Percentiles rank a stretch among this genome's conserved stretches.
phyloP scores from a whole-genome alignment of 2,888 invertebrate genomes.

The Drosophila formosana region DNA sequence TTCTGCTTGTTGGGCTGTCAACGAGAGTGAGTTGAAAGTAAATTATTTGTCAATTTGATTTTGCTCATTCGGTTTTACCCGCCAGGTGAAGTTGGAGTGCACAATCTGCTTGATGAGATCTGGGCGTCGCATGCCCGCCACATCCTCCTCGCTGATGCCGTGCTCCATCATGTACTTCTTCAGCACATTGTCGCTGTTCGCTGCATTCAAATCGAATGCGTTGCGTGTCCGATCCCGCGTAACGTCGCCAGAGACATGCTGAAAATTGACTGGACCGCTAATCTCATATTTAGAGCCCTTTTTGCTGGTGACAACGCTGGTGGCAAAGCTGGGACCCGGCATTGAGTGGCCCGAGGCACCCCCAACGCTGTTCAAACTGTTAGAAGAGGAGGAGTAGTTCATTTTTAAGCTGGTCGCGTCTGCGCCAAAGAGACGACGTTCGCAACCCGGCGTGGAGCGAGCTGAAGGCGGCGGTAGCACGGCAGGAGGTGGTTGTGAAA shows the following conservation, averaged over 20 bases:
- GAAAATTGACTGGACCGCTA: conserved; percentile 77
- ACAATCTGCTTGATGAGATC: conserved; percentile 78
- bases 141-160: conserved; percentile 77
- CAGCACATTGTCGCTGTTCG: conserved; percentile 73
- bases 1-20: conserved; percentile 65
- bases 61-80: conserved; percentile 41
- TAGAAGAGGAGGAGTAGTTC: conserved; percentile 67
- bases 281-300: conserved; percentile 79
- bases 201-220: conserved; percentile 75
- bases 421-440: conserved; percentile 35
- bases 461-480: conserved; percentile 65
- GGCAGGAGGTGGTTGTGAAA: conserved; percentile 63
- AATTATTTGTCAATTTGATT: background rate
- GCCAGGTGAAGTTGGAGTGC: conserved; percentile 80
- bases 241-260: conserved; percentile 79
- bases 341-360: conserved; percentile 42
- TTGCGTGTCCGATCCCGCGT: conserved; percentile 81
- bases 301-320: conserved; percentile 64
- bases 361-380: conserved; percentile 64
- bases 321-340: conserved; percentile 71
- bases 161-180: conserved; percentile 82
- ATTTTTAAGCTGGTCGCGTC: conserved; percentile 51
- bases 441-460: conserved; percentile 34
- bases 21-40: background rate
- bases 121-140: conserved; percentile 69